Base-by-base conservation (phyloP, 2,888 invertebrate species). In the Athalia circularis region DNA sequence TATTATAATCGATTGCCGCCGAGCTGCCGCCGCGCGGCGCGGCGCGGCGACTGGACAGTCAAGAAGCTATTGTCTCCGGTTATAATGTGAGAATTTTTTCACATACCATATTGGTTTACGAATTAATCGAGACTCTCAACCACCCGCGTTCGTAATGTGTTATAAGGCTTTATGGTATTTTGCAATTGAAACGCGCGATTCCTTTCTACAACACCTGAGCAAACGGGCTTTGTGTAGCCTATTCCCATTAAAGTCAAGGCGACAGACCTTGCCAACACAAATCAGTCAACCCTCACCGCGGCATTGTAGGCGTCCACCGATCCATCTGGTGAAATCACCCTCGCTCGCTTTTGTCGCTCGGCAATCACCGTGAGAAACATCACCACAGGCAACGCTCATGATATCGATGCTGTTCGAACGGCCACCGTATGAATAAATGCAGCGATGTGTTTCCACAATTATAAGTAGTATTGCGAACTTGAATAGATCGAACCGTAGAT, bases 181-280 rank as follows among this genome's bases (percentile, higher is more conserved):
- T 80, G 85, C 83, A 84, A 85, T 85, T 80, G 80, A 80, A 72
- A 29, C 29, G 29, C 29, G 62, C 85, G 84, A 85, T 81, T 85
- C 84, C 86, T 86, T 85, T 85, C 84, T 85, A 85, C 29, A 29
- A 29, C 85, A 85, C 86, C 85, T 86, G 86, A 82, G 79, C 82
- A 79, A 80, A 79, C 82, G 57, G 79, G 59, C 64, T 79, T 79
- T 77, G 79, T 78, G 81, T 81, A 85, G 87, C 86, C 87, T 86
- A 88, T 87, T 88, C 85, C 88, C 87, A 87, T 87, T 88, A 88
- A 85, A 88, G 85, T 80, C 86, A 86, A 87, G 87, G 87, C 86
- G 87, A 87, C 86, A 85, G 83, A 84, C 81, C 84, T 86, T 83
- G 87, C 84, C 85, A 87, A 87, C 87, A 87, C 87, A 87, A 87